Base-by-base conservation (phyloP, 2,797 vertebrate genomes). In the Sebastolobus altivelis region DNA sequence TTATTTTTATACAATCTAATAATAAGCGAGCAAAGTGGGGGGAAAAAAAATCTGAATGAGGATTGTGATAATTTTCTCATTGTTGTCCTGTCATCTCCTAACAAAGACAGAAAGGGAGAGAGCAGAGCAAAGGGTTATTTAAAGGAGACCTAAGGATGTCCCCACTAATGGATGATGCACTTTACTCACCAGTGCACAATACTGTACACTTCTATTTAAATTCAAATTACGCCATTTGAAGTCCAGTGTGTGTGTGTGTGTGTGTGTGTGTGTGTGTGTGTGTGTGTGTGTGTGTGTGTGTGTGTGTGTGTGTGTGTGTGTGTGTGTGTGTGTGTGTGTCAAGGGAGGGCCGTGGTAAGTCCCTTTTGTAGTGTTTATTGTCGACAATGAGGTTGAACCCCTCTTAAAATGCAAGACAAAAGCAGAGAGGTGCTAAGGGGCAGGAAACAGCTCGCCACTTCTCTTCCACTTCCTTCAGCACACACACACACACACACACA, bases 181-280 rank as follows among this genome's bases (percentile, higher is more conserved):
- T 92, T 91, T 92, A 90, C 86, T 89, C 85, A 79, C 72, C 75
- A 55, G 77, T 66, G 65, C 82, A 90, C 85, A 91, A 88, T 82
- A 91, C 87, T 88, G 85, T 92, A 90, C 88, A 83, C 87, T 90
- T 89, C 89, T 93, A 92, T 94, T 95, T 95, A 88, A 89, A 95
- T 93, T 91, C 83, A 89, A 94, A 87, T 92, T 68, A 85, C 76
- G 61, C 83, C 75, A 84, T 91, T 90, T 79, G 84, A 87, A 83
- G 82, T 79, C 77, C 52, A 10, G 65, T 63, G 72, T 61, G 79
- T 52, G 37, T 55, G 69, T 68, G 78, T 75, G 72, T 61, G 75
- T 81, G 37, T 72, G 58, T 66, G 69, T 72, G 80, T 75, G 82
- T 78, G 75, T 10, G 37, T 33, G 58, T 27, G 49, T 52, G 67